These are phyloP conservation scores for Sphaerophoria rueppellii DNA, from an alignment of 2,888 invertebrate genomes.

Conservation along the genomic window DNA sequence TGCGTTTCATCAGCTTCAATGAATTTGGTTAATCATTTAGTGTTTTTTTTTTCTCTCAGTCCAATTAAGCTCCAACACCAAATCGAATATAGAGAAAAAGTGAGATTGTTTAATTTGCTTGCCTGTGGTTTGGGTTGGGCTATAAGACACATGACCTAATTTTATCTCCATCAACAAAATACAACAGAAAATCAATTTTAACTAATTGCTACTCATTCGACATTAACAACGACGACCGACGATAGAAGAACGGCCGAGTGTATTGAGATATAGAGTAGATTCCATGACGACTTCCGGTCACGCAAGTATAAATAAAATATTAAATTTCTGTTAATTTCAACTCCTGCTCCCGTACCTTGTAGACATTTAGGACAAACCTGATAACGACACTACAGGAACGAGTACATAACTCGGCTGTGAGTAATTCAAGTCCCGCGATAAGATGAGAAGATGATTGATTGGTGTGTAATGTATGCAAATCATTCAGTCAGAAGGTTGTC, in stretches of 20 bases:
- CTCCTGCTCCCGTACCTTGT: too few relatives aligned
- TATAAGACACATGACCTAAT: constrained; percentile 47
- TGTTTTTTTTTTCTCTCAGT: constrained; percentile 28
- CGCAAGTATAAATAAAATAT: background rate
- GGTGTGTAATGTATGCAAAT: constrained; percentile 13
- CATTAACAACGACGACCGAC: too few relatives aligned
- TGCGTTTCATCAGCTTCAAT: constrained; percentile 71
- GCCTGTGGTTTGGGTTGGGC: constrained; percentile 41
- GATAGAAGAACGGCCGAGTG: background rate
- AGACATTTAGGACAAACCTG: background rate
- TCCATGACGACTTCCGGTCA: constrained; percentile 31
- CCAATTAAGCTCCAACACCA: constrained; percentile 33
- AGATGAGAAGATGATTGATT: constrained; percentile 10
- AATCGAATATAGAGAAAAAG: background rate
- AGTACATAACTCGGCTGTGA: background rate
- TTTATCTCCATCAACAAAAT: constrained; percentile 11
- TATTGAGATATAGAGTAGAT: background rate
- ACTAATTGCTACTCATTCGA: constrained; percentile 30
- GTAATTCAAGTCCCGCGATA: background rate
- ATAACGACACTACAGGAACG: background rate
- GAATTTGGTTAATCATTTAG: constrained; percentile 68
- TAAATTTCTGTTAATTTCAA: too few relatives aligned
- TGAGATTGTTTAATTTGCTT: constrained; percentile 6
- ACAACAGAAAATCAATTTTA: constrained; percentile 17
- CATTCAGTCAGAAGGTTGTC: background rate